Percentiles rank a stretch among this genome's conserved stretches.
These are phyloP conservation scores for Leguminivora glycinivorella DNA, from an alignment of 1,140 invertebrate species.

Conservation along the genomic window DNA sequence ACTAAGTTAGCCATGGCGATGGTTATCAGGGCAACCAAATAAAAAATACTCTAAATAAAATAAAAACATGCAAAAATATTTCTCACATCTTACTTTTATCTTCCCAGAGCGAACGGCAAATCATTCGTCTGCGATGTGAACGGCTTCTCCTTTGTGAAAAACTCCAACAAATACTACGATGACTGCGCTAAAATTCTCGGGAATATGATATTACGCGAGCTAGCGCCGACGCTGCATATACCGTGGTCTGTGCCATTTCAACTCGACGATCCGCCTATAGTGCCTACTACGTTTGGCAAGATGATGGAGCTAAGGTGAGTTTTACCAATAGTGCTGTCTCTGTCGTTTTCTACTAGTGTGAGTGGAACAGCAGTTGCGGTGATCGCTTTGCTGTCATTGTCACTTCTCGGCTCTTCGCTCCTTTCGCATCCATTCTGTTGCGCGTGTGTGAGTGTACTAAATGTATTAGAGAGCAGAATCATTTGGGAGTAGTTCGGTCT, in stretches of 20 bases:
- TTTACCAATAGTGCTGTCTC: too few relatives aligned
- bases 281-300: constrained; percentile 99
- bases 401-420: too few relatives aligned
- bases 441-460: too few relatives aligned
- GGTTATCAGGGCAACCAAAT: too few relatives aligned
- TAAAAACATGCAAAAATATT: background rate
- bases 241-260: constrained; percentile 98
- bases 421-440: too few relatives aligned
- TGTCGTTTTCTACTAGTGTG: too few relatives aligned
- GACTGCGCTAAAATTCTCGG: constrained; percentile 99
- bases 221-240: constrained; percentile 97
- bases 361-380: too few relatives aligned
- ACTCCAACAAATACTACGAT: constrained; percentile 99
- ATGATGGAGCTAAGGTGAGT: constrained; percentile 98
- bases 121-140: constrained; percentile 99
- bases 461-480: too few relatives aligned
- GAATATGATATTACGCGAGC: constrained; percentile 93
- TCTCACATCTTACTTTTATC: constrained; percentile 35
- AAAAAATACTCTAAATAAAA: too few relatives aligned
- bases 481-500: too few relatives aligned
- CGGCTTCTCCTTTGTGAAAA: constrained; percentile 99
- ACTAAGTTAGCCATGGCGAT: too few relatives aligned
- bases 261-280: constrained; percentile 98
- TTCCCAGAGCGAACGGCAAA: constrained; percentile 95
- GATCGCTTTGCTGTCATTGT: too few relatives aligned